phyloP scores from a whole-genome alignment of 2,888 invertebrate genomes.

The Himalopsyche tibetana region DNA sequence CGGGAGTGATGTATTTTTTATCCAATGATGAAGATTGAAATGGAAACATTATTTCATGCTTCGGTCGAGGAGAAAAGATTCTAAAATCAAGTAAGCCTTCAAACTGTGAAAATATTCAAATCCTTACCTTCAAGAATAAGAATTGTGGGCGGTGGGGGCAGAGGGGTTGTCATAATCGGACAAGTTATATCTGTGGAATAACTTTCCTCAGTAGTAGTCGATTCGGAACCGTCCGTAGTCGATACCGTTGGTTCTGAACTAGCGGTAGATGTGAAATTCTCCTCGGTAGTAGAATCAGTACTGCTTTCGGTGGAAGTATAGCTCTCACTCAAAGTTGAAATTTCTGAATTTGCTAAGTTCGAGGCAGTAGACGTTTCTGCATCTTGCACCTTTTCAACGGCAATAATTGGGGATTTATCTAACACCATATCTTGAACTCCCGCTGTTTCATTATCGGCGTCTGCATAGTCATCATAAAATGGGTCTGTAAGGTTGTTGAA shows the following conservation, averaged over 20 bases:
- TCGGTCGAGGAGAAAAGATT: conserved; percentile 46
- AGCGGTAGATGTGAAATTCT: conserved; percentile 46
- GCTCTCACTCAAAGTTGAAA: conserved; percentile 44
- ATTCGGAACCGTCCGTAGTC: conserved; percentile 67
- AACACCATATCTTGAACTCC: neutral
- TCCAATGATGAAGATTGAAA: conserved; percentile 29
- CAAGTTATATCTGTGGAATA: conserved; percentile 66
- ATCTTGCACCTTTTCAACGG: conserved; percentile 63
- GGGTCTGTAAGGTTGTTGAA: conserved; percentile 70
- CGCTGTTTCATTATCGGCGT: conserved; percentile 66
- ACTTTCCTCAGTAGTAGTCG: conserved; percentile 64
- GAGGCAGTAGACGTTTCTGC: conserved; percentile 65
- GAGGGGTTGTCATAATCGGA: conserved; percentile 73
- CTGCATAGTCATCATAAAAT: conserved; percentile 72
- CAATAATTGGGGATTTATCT: conserved; percentile 66
- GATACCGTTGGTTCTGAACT: conserved; percentile 64
- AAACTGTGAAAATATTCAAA: conserved; percentile 51
- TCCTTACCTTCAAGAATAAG: conserved; percentile 90
- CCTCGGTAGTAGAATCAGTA: conserved; percentile 37
- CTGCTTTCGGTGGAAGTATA: conserved; percentile 37
- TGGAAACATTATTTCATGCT: conserved; percentile 42
- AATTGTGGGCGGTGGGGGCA: conserved; percentile 83
- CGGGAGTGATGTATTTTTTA: conserved; percentile 7
- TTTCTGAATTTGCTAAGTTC: neutral
- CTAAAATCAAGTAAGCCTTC: conserved; percentile 54